phyloP scores from a whole-genome alignment of 1,140 invertebrate species.

The Hetaerina americana region DNA sequence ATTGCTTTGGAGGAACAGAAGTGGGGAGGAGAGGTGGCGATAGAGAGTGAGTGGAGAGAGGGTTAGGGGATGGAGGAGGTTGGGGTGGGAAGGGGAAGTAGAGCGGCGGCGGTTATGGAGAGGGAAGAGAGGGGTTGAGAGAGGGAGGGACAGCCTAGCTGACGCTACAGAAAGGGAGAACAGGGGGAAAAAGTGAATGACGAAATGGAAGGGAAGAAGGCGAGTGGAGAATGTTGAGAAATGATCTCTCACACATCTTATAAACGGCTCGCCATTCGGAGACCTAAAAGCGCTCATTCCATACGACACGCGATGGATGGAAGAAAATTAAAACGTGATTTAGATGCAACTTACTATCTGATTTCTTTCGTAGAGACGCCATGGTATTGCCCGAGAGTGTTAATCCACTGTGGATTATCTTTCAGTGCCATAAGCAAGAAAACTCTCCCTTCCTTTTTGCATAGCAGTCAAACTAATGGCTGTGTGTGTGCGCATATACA shows the following conservation, averaged over 20 bases:
- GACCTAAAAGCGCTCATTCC: neutral
- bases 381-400: neutral
- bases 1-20: neutral
- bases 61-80: neutral
- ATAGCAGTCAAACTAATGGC: too few species aligned
- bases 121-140: too few species aligned
- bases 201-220: neutral
- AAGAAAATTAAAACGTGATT: neutral
- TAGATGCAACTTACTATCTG: neutral
- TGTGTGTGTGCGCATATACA: too few species aligned
- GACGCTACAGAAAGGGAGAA: neutral
- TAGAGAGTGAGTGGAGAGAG: neutral
- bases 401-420: neutral
- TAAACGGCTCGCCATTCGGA: neutral
- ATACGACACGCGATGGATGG: neutral
- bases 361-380: neutral
- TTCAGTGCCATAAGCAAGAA: too few species aligned
- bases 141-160: neutral
- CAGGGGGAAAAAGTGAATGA: neutral
- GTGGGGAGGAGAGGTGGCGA: too few species aligned
- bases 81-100: too few species aligned
- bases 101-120: too few species aligned
- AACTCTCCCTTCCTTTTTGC: too few species aligned
- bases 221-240: neutral
- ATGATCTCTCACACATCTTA: neutral